A percentile compares a stretch with the other conserved stretches of the same genome.
phyloP scores from a whole-genome alignment of 2,113 vertebrate species.

The Callaeas wilsoni region DNA sequence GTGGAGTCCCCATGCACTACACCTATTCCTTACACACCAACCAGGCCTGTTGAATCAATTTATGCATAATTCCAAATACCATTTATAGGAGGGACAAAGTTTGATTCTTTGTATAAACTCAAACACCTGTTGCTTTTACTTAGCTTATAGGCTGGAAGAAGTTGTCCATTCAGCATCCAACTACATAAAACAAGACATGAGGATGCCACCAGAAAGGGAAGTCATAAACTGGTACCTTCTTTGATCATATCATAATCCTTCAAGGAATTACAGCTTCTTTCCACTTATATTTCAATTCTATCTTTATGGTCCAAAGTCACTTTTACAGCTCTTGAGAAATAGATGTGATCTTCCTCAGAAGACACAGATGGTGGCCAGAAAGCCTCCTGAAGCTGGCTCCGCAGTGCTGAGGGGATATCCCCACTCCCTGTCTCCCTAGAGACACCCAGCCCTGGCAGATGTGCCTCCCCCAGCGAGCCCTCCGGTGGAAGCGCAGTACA shows the following conservation, averaged over 20 bases:
- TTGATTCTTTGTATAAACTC: neutral
- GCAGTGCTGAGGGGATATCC: neutral
- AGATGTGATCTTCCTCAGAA: neutral
- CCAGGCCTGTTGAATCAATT: neutral
- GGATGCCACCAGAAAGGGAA: neutral
- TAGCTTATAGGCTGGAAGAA: neutral
- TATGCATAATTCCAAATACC: neutral
- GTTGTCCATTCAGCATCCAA: neutral
- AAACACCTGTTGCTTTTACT: neutral
- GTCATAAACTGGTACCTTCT: neutral
- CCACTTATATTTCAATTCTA: neutral
- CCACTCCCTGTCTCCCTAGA: neutral
- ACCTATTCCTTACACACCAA: neutral
- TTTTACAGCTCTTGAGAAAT: neutral
- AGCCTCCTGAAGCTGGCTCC: neutral
- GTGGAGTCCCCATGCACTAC: neutral
- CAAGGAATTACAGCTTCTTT: neutral
- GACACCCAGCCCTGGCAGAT: neutral
- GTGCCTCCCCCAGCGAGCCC: neutral
- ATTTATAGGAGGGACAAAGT: neutral
- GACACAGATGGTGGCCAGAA: neutral
- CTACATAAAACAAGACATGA: fast-evolving
- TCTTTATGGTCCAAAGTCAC: neutral
- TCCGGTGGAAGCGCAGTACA: neutral
- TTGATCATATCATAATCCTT: neutral